phyloP scores from a whole-genome alignment of 2,888 invertebrate genomes.

The Lymantria dispar region DNA sequence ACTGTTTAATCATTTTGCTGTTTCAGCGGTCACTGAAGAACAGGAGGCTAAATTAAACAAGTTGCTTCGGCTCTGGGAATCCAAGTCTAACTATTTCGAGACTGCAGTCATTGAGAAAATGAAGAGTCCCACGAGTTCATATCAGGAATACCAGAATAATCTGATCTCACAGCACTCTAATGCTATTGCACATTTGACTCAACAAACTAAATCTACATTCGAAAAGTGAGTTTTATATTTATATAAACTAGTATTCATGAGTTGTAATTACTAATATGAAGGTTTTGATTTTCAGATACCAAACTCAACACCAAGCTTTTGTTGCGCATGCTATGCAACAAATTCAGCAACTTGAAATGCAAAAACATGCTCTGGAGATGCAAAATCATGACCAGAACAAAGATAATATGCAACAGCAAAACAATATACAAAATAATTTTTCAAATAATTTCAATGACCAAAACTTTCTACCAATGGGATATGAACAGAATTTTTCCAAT shows the following conservation, averaged over 20 bases:
- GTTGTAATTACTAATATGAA: conserved; percentile 1
- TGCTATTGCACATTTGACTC: conserved; percentile 89
- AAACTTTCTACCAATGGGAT: conserved; percentile 55
- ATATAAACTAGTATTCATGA: conserved; percentile 5
- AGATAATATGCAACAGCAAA: conserved; percentile 51
- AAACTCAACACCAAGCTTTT: conserved; percentile 97
- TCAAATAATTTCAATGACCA: conserved; percentile 64
- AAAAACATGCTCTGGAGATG: conserved; percentile 86
- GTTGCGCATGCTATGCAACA: conserved; percentile 95
- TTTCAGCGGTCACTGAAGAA: conserved; percentile 90
- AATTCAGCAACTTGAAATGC: conserved; percentile 91
- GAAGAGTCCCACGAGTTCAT: conserved; percentile 93
- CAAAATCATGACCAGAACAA: conserved; percentile 64
- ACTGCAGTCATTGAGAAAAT: conserved; percentile 91
- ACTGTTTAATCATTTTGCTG: conserved; percentile 68
- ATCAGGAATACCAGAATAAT: conserved; percentile 94
- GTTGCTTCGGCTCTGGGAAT: conserved; percentile 97
- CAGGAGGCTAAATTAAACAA: conserved; percentile 96
- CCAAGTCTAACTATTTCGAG: conserved; percentile 95
- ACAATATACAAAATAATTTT: conserved; percentile 54
- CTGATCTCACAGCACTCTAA: conserved; percentile 91
- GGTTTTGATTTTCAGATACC: conserved; percentile 82
- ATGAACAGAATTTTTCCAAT: conserved; percentile 60
- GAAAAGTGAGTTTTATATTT: conserved; percentile 81
- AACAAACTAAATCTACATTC: conserved; percentile 91